Base-by-base conservation (phyloP, 2,888 invertebrate genomes). In the Lasioglossum oenotherae region DNA sequence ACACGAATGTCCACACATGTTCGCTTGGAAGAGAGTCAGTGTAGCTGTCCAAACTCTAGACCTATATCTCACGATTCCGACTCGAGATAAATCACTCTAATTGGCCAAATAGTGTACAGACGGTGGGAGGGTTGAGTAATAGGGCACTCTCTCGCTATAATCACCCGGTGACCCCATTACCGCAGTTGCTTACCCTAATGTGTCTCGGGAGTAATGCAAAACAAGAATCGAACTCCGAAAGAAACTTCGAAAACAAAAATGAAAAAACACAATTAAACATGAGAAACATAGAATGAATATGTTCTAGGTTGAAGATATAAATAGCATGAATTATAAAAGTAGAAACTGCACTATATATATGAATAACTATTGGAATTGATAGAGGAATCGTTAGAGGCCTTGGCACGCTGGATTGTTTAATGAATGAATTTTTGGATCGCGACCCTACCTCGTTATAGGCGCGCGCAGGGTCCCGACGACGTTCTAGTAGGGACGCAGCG, bases 1-100 rank as follows among this genome's bases (percentile, higher is more conserved):
- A 53, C 53, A 53, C 23, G 19, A n/a, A 53, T 8, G 23, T 10
- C 6, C 53, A 8, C 53, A 3, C 23, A 53, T 49, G 49, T 19
- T 49, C 3, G 53, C 53, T 53, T 53, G 53, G 53, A 53, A 53
- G 53, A 53, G 53, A 53, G 23, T 53, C 53, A n/a, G 53, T 53
- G 53, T 53, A 53, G 53, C 53, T 53, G 23, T 53, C 53, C 53
- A 69, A 38, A 71, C 38, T 38, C 23, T 23, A 35, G 35, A 69
- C 69, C 19, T 35, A 44, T 72, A 72, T 60, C 53, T n/a, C 44
- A 23, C 41, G 60, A 41, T 80, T 76, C 69, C 49, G n/a, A 27
- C 38, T 23, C 74, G 35, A 35, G 19, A 53, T 67, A 1, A 35
- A 19, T 46, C 60, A 19, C 8, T 4, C 31, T 69, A 69, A 77